Evolutionary conservation across 2,797 vertebrate species (phyloP).

Genomic region (Dryobates pubescens): DNA sequence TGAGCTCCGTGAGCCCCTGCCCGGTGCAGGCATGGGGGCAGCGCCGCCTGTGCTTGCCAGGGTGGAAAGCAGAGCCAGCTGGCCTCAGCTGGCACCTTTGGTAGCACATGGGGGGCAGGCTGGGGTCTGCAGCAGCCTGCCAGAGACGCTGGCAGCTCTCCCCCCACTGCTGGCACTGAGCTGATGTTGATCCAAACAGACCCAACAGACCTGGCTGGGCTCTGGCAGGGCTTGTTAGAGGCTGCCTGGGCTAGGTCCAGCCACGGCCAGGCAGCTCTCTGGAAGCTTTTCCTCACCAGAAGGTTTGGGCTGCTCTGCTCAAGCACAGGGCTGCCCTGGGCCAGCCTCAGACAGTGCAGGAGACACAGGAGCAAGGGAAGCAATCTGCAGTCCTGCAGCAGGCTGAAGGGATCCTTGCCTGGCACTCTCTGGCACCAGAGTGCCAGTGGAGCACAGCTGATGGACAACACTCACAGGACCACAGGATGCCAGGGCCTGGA

Average conservation of each 20-base stretch:
- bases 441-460: not conserved
- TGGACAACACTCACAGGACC: not conserved
- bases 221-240: not conserved
- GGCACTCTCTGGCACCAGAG: not conserved
- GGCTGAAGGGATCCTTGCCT: not conserved
- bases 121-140: not conserved
- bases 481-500: too few relatives aligned
- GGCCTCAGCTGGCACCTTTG: not conserved
- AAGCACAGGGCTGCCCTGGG: not conserved
- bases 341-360: not conserved
- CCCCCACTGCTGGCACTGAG: not conserved
- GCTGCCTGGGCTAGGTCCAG: not conserved
- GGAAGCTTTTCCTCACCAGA: not conserved
- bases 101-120: not conserved
- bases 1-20: not conserved
- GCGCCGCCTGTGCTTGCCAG: not conserved
- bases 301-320: not conserved
- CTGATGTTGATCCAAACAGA: not conserved
- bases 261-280: not conserved
- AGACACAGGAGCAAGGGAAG: not conserved
- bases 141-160: constrained; percentile 1
- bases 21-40: not conserved
- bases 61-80: not conserved
- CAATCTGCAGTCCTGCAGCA: not conserved
- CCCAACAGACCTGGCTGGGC: not conserved